Evolutionary conservation across 2,888 invertebrate species (phyloP).

Genomic region (Drosophila birchii): DNA sequence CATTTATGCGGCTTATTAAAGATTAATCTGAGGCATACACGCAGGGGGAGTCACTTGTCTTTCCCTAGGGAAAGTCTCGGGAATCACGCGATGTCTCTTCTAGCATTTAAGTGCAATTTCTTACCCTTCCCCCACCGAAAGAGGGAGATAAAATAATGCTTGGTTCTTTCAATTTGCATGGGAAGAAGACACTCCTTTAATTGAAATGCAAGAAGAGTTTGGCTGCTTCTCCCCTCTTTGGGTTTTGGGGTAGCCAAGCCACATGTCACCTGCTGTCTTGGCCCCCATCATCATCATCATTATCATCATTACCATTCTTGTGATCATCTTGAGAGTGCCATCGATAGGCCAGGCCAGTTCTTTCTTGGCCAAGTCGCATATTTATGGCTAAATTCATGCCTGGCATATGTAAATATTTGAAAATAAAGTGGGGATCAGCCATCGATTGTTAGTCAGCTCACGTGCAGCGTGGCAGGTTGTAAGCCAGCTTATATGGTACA

Average conservation of each 20-base stretch:
- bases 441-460: slow-evolving; percentile 50
- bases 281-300: slow-evolving; percentile 4
- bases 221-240: slow-evolving; percentile 5
- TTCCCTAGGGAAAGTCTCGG: slow-evolving; percentile 61
- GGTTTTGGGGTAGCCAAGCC: too few species aligned
- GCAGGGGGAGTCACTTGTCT: slow-evolving; percentile 23
- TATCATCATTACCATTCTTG: slow-evolving; percentile 16
- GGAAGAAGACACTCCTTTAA: slow-evolving; percentile 17
- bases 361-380: slow-evolving; percentile 29
- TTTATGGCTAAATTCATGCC: slow-evolving; percentile 69
- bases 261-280: slow-evolving; percentile 38
- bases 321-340: slow-evolving; percentile 1
- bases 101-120: slow-evolving; percentile 27
- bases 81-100: slow-evolving; percentile 49
- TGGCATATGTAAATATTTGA: slow-evolving; percentile 59
- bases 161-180: slow-evolving; percentile 27
- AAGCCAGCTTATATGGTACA: background rate
- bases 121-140: background rate
- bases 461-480: slow-evolving; percentile 49
- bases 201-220: slow-evolving; percentile 32
- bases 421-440: background rate
- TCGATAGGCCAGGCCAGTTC: slow-evolving; percentile 6
- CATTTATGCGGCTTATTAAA: slow-evolving; percentile 41
- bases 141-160: background rate
- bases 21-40: slow-evolving; percentile 38